Evolutionary conservation across 1,140 invertebrate species (phyloP).

Genomic region (Halyomorpha halys): DNA sequence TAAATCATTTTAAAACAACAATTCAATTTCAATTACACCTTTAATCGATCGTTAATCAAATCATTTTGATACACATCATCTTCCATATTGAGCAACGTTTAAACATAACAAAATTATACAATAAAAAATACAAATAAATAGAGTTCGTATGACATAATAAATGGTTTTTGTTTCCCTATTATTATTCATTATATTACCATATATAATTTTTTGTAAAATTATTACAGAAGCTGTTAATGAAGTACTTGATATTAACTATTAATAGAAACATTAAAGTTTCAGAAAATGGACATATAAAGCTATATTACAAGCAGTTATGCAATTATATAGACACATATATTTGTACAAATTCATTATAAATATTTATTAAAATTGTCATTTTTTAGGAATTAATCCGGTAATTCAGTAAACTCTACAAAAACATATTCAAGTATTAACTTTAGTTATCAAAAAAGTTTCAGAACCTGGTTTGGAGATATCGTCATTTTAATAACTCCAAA

Average conservation of each 20-base stretch:
- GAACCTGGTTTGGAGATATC: too few relatives aligned
- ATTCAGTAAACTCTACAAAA: too few relatives aligned
- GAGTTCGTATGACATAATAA: background rate
- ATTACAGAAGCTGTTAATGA: constrained; percentile 6
- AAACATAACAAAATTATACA: background rate
- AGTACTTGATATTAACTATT: constrained; percentile 1
- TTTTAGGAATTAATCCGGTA: background rate
- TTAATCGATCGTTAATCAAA: too few relatives aligned
- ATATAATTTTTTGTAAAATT: background rate
- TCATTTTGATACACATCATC: too few relatives aligned
- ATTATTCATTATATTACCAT: background rate
- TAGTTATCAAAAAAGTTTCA: too few relatives aligned
- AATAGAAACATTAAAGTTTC: constrained; percentile 38
- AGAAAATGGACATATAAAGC: constrained; percentile 35
- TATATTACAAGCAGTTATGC: constrained; percentile 22
- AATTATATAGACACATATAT: constrained; percentile 18
- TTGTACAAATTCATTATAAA: constrained; percentile 22
- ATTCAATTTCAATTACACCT: background rate
- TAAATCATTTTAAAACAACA: constrained; percentile 6
- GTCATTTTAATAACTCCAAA: too few relatives aligned
- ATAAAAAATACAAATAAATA: constrained; percentile 1
- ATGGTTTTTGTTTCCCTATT: background rate
- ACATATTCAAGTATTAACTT: constrained; percentile 1
- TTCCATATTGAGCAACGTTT: constrained; percentile 5
- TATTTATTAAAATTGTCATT: constrained; percentile 17